Evolutionary conservation across 2,888 invertebrate species (phyloP).

Genomic region (Linnaemya vulpina): DNA sequence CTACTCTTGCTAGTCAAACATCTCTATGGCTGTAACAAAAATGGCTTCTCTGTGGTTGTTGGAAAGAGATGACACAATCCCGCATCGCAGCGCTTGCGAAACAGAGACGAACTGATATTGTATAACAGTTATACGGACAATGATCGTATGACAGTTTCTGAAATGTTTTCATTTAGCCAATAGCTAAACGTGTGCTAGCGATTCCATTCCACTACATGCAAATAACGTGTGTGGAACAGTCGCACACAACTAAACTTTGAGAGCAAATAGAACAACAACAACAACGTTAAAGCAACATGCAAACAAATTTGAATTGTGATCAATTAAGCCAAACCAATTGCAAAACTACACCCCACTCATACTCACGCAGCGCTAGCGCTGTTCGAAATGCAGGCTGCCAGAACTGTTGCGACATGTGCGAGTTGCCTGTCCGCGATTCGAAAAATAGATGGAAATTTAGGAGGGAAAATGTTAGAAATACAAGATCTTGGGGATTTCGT

Average conservation of each 20-base stretch:
- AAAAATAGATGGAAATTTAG: not conserved
- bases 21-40: slow-evolving; percentile 35
- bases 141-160: slow-evolving; percentile 60
- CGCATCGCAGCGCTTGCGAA: not conserved
- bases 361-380: not conserved
- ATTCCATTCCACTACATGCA: slow-evolving; percentile 49
- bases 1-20: not conserved
- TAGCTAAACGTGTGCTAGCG: slow-evolving; percentile 63
- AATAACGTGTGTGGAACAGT: not conserved
- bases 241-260: slow-evolving; percentile 43
- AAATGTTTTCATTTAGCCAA: slow-evolving; percentile 57
- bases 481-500: not conserved
- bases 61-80: slow-evolving; percentile 37
- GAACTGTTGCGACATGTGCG: not conserved
- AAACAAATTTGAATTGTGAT: slow-evolving; percentile 13
- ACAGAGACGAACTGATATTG: slow-evolving; percentile 33
- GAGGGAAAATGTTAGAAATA: slow-evolving; percentile 20
- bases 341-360: slow-evolving; percentile 44
- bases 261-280: slow-evolving; percentile 47
- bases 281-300: slow-evolving; percentile 25
- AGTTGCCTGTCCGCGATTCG: not conserved
- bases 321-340: slow-evolving; percentile 64
- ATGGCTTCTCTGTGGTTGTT: slow-evolving; percentile 44
- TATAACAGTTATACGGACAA: slow-evolving; percentile 47
- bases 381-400: slow-evolving; percentile 17